Percentiles rank a stretch among this genome's conserved stretches.
Evolutionary conservation across 2,888 invertebrate species (phyloP).

Genomic region (Drosophila falleni): DNA sequence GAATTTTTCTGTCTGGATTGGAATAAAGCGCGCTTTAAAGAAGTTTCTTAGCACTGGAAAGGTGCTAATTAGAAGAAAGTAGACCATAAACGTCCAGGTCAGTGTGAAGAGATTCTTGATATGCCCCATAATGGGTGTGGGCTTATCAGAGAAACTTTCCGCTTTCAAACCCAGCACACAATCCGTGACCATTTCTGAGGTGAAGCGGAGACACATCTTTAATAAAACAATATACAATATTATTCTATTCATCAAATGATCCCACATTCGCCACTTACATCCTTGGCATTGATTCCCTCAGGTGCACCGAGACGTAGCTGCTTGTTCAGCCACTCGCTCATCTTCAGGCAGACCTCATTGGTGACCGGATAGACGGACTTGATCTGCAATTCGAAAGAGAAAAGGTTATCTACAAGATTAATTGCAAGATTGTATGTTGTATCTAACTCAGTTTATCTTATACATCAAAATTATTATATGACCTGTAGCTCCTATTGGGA

Average conservation of each 20-base stretch:
- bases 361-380: conserved; percentile 86
- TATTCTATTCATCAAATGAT: too few species aligned
- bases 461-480: too few species aligned
- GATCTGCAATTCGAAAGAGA: conserved; percentile 57
- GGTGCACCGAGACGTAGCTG: conserved; percentile 69
- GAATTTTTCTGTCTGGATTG: conserved; percentile 87
- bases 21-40: conserved; percentile 68
- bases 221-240: neutral
- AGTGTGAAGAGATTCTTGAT: conserved; percentile 78
- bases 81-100: conserved; percentile 54
- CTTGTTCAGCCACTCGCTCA: conserved; percentile 84
- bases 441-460: too few species aligned
- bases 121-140: conserved; percentile 78
- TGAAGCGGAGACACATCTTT: conserved; percentile 83
- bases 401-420: too few species aligned
- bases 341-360: conserved; percentile 83
- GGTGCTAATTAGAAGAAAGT: conserved; percentile 62
- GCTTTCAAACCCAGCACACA: conserved; percentile 86
- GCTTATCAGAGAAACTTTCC: conserved; percentile 82
- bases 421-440: too few species aligned
- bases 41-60: conserved; percentile 71
- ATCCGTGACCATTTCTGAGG: conserved; percentile 85
- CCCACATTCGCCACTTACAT: conserved; percentile 66
- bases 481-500: too few species aligned
- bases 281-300: conserved; percentile 85